Percentiles rank a stretch among this genome's conserved stretches.
phyloP scores from a whole-genome alignment of 2,888 invertebrate species.

The Rhamphomyia laevipes region DNA sequence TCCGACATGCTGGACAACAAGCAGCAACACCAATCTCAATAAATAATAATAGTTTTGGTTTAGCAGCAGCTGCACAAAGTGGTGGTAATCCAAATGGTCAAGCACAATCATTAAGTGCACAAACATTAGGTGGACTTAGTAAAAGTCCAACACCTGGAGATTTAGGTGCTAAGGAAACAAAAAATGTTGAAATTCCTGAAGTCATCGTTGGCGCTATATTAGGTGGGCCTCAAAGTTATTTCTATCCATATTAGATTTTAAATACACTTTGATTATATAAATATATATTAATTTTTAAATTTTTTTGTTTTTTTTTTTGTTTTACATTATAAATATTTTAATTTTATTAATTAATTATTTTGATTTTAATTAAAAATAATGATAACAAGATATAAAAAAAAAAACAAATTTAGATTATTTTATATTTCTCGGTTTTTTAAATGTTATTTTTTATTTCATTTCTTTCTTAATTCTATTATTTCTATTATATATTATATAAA shows the following conservation, averaged over 20 bases:
- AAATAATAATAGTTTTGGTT: slow-evolving; percentile 81
- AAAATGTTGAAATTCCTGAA: slow-evolving; percentile 91
- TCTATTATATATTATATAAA: too few species aligned
- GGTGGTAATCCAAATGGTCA: slow-evolving; percentile 37
- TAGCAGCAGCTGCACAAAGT: slow-evolving; percentile 40
- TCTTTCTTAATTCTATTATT: too few species aligned
- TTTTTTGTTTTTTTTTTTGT: too few species aligned
- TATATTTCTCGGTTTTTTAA: too few species aligned
- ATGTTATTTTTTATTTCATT: too few species aligned
- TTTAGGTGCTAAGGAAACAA: slow-evolving; percentile 65
- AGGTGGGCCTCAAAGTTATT: slow-evolving; percentile 46
- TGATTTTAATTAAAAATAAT: too few species aligned
- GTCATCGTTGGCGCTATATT: slow-evolving; percentile 94
- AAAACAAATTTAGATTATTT: too few species aligned
- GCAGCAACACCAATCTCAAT: slow-evolving; percentile 63
- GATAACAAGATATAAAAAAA: too few species aligned
- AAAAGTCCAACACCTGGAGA: slow-evolving; percentile 75
- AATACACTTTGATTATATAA: too few species aligned
- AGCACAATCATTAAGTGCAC: slow-evolving; percentile 40
- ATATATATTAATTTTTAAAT: too few species aligned
- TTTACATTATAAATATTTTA: too few species aligned
- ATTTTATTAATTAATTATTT: too few species aligned
- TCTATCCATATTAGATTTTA: slow-evolving; percentile 31
- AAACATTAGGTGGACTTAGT: slow-evolving; percentile 60
- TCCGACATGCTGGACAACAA: slow-evolving; percentile 63